Percentiles rank a stretch among this genome's conserved stretches.
These are phyloP conservation scores for Candoia aspera DNA, from an alignment of 2,113 vertebrate genomes.

Conservation along the genomic window DNA sequence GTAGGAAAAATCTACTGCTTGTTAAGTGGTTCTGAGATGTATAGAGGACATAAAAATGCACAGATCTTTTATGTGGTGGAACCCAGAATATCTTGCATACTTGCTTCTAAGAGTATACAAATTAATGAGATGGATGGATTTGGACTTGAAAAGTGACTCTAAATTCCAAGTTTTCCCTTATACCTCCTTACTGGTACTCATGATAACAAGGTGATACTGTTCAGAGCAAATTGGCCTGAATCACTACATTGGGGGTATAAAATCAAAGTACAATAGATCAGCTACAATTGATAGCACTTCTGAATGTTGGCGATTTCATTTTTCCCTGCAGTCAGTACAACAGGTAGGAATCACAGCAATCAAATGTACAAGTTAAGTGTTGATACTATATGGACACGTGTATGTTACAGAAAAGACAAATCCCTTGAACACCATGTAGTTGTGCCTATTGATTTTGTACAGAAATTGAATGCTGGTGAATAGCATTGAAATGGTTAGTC, in stretches of 20 bases:
- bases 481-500: neutral
- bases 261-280: neutral
- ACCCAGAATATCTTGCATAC: conserved; percentile 27
- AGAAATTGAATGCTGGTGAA: conserved; percentile 5
- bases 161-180: neutral
- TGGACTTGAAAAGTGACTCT: conserved; percentile 23
- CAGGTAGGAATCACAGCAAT: conserved; percentile 9
- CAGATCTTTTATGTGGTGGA: neutral
- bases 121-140: conserved; percentile 36
- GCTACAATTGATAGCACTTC: conserved; percentile 5
- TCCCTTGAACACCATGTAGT: neutral
- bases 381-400: neutral
- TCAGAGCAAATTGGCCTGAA: neutral
- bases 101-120: neutral
- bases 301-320: conserved; percentile 20
- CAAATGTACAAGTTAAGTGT: conserved; percentile 12
- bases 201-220: conserved; percentile 13
- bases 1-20: neutral
- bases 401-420: conserved; percentile 3
- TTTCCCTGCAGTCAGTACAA: neutral
- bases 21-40: neutral
- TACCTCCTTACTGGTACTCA: conserved; percentile 4
- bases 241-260: neutral
- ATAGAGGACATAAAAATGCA: conserved; percentile 6
- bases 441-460: neutral